Percentiles rank a stretch among this genome's conserved stretches.
phyloP scores from a whole-genome alignment of 2,888 invertebrate genomes.

The Drosophila nr. medialis region DNA sequence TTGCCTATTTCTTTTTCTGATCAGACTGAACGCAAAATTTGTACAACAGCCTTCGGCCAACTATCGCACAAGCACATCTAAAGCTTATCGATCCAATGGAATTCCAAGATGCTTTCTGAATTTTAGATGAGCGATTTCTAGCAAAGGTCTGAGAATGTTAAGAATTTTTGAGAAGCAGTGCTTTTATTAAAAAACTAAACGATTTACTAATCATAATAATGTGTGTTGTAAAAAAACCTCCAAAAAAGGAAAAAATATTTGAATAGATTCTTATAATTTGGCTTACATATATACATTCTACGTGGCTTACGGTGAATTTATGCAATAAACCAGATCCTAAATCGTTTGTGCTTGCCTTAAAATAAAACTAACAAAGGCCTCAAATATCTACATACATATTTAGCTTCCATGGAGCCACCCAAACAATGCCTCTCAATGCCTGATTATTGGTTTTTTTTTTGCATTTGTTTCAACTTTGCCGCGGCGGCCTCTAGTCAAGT shows the following conservation, averaged over 20 bases:
- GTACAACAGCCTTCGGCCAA: constrained; percentile 43
- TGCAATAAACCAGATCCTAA: no score
- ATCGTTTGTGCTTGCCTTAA: neutral
- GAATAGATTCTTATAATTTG: no score
- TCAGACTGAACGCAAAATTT: constrained; percentile 36
- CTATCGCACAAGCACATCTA: constrained; percentile 30
- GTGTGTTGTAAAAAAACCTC: neutral
- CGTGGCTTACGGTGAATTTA: neutral
- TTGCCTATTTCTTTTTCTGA: constrained; percentile 37
- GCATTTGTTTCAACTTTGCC: constrained; percentile 66
- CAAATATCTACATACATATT: neutral
- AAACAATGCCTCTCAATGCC: constrained; percentile 36
- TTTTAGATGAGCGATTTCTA: constrained; percentile 7
- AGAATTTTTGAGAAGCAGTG: neutral
- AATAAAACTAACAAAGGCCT: constrained; percentile 10
- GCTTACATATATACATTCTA: neutral
- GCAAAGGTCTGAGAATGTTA: neutral
- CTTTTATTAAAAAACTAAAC: neutral
- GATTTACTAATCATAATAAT: neutral
- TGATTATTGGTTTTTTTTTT: neutral
- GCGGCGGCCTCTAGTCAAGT: constrained; percentile 60
- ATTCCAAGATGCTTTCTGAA: constrained; percentile 45
- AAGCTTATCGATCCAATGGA: constrained; percentile 49
- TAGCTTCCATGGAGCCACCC: constrained; percentile 13
- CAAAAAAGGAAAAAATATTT: neutral